Evolutionary conservation across 2,797 vertebrate species (phyloP).

Genomic region (Enteromius unitaeniatus): DNA sequence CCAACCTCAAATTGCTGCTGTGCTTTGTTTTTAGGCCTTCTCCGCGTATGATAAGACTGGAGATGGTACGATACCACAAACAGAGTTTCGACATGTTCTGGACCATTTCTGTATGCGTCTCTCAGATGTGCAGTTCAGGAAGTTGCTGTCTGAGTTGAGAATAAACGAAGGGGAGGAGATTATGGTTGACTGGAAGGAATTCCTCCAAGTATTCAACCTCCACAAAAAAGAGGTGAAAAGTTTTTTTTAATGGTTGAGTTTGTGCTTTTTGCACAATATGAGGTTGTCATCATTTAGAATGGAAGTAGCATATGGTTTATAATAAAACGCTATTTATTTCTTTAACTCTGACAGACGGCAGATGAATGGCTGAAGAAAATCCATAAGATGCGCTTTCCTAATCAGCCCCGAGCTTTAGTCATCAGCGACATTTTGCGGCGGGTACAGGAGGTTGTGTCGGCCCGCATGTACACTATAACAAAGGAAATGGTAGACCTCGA

Average conservation of each 20-base stretch:
- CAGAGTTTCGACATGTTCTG: conserved; percentile 72
- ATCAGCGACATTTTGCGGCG: conserved; percentile 66
- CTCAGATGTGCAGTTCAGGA: conserved; percentile 70
- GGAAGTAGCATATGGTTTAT: conserved; percentile 2
- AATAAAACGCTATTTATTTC: conserved; percentile 46
- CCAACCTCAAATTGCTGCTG: not conserved
- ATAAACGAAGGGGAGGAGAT: conserved; percentile 62
- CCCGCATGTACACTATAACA: conserved; percentile 65
- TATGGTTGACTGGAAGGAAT: conserved; percentile 70
- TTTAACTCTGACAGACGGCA: conserved; percentile 70
- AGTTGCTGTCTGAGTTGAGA: conserved; percentile 70
- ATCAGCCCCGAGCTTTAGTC: conserved; percentile 58
- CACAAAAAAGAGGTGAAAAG: conserved; percentile 66
- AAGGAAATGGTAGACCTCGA: conserved; percentile 72
- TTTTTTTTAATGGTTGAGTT: not conserved
- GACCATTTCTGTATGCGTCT: conserved; percentile 73
- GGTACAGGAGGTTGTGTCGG: conserved; percentile 65
- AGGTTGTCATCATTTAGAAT: not conserved
- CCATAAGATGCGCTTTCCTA: conserved; percentile 62
- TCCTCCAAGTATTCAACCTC: conserved; percentile 67
- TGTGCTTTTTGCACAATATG: not conserved
- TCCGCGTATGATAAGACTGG: conserved; percentile 69
- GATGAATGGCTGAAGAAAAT: conserved; percentile 70
- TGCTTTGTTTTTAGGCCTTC: conserved; percentile 66
- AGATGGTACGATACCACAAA: conserved; percentile 64